Evolutionary conservation across 2,888 invertebrate species (phyloP), one percentile per base, ranked within the genome.

Genomic region (Ectropis crepuscularia): DNA sequence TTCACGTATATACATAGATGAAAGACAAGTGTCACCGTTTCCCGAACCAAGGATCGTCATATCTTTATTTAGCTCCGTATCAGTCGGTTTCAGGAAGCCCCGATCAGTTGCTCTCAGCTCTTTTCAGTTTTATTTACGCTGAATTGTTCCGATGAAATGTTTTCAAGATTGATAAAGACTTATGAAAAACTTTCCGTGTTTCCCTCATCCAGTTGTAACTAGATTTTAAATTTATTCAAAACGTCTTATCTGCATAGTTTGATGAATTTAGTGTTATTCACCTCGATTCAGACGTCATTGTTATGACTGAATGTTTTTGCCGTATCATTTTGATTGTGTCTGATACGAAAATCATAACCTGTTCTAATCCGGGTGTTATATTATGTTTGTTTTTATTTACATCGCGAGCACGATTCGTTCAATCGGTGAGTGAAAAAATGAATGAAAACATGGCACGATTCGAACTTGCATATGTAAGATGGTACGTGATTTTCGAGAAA

Each of bases 41-140:
- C 69, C 75, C 76, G 74, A 73, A 78, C 63, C 59, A 71, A 64
- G 6, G 53, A 54, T 67, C 68, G 77, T 80, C 80, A 83, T 67
- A 57, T 75, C 73, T 83, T 82, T 78, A 82, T 83, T 80, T 82
- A 80, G 79, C 74, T 61, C 63, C 51, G 60, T 82, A 82, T 80
- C 78, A 59, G 71, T 69, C 65, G 72, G 65, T 80, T 86, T 80
- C 83, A 82, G 76, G 79, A 82, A 85, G 81, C 75, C 43, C 76
- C 75, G 77, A 81, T 78, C 73, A 67, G 51, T 65, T 70, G 71
- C 72, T 71, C 74, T 74, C 77, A 69, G 61, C 61, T 72, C 71
- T 73, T 75, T 63, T 57, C 66, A 61, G 68, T 69, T 76, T 74
- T 73, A 74, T 65, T 72, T 63, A 67, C 57, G 62, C 67, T 71